Conservation (phyloP, 2,797 vertebrate genomes). For the Loriculus beryllinus region DNA sequence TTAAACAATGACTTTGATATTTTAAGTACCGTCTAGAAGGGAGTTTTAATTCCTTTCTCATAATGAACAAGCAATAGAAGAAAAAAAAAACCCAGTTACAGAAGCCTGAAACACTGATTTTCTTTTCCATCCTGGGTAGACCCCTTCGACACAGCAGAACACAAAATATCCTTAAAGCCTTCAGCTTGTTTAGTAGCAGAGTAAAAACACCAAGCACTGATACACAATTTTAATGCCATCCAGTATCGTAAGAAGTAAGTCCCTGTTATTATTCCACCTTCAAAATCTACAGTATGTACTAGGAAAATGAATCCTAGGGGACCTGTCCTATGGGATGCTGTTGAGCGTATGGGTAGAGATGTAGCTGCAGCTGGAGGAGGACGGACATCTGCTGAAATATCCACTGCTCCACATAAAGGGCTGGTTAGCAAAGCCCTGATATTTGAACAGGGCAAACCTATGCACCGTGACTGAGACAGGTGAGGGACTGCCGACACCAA, state of each 20-base stretch:
- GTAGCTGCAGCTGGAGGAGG: neutral
- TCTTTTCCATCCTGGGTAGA: conserved; percentile 72
- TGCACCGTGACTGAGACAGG: neutral
- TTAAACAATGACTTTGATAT: conserved; percentile 85
- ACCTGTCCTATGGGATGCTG: conserved; percentile 58
- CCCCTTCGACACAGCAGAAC: conserved; percentile 67
- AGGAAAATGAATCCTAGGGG: conserved; percentile 51
- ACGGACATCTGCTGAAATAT: neutral
- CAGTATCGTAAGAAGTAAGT: conserved; percentile 53
- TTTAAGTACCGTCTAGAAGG: conserved; percentile 83
- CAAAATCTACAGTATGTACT: conserved; percentile 57
- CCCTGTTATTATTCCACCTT: conserved; percentile 60
- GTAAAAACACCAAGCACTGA: conserved; percentile 77
- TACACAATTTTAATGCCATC: conserved; percentile 72
- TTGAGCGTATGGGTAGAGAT: neutral
- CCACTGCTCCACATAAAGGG: neutral
- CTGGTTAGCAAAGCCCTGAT: neutral
- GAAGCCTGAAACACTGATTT: conserved; percentile 73
- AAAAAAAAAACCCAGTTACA: conserved; percentile 62
- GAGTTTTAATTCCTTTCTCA: conserved; percentile 82
- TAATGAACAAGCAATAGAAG: conserved; percentile 73
- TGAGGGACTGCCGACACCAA: neutral
- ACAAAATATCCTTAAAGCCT: conserved; percentile 55
- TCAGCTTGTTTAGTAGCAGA: conserved; percentile 75
- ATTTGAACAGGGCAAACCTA: neutral